Evolutionary conservation across 2,797 vertebrate genomes (phyloP), one percentile per base, ranked within the genome.

Genomic region (Chiloscyllium punctatum): DNA sequence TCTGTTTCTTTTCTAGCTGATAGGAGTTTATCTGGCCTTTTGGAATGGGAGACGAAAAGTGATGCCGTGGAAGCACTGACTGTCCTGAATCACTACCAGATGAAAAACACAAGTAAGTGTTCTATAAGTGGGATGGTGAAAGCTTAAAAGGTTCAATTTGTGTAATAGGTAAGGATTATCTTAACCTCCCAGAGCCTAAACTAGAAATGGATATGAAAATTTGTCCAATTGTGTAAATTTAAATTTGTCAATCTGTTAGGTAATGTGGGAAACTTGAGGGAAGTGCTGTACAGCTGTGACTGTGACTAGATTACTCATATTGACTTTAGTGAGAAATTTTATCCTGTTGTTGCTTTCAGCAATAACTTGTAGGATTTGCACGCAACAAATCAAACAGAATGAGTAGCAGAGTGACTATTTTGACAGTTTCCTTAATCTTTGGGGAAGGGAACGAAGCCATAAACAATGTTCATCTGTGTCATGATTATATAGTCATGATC

Each of bases 61-160:
- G 98, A 99, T 96, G 99, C 99, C 30, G 99, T 99, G 95, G 99
- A 99, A 98, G 99, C 98, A 94, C 98, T 99, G n/a, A 99, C 99
- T 71, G 98, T 99, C 82, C 98, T 99, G 96, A 99, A 99, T 98
- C 99, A 99, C 97, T 99, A 99, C 97, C 99, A 99, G 98, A 99
- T 99, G 97, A 98, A 99, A 98, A 99, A 99, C 97, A 99, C 99
- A 96, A 99, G 99, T 99, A 97, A 98, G 99, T 97, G 71, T 66
- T 51, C 4, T 3, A 30, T 51, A 21, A 23, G 25, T 69, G 62
- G n/a, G n/a, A 42, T 68, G 16, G 33, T 69, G 6, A 37, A 23
- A 37, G n/a, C 16, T 92, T 69, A 69, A 92, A 23, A 84, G 33
- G 37, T 92, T 69, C 23, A 42, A 8, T 4, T 68, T 91, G 62